Conservation (phyloP, 2,113 vertebrate genomes). For the Leiothrix lutea region DNA sequence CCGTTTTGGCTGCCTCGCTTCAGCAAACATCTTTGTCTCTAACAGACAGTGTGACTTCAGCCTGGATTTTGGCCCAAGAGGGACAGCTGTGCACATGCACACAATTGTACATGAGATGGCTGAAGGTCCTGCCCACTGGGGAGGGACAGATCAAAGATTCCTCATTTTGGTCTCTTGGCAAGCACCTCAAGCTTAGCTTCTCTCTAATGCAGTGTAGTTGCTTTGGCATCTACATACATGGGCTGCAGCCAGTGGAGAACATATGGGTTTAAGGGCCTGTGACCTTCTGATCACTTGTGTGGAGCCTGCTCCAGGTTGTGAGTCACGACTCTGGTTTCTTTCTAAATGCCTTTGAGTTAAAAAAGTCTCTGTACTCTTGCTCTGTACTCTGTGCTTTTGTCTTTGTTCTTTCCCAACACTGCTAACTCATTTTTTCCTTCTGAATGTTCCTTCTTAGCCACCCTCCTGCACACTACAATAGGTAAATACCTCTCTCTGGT, state of each 20-base stretch:
- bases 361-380: background rate
- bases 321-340: background rate
- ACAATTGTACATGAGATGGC: rapidly evolving
- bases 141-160: background rate
- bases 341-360: background rate
- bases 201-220: background rate
- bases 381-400: background rate
- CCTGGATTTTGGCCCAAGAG: background rate
- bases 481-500: background rate
- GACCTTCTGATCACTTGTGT: background rate
- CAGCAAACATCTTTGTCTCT: background rate
- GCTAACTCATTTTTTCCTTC: background rate
- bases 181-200: background rate
- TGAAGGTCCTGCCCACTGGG: background rate
- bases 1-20: background rate
- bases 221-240: rapidly evolving
- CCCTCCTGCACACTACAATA: background rate
- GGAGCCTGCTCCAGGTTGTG: background rate
- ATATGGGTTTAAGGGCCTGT: background rate
- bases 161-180: background rate
- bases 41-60: background rate
- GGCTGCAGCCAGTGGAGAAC: background rate
- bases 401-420: background rate
- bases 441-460: background rate
- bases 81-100: background rate